Base-by-base conservation (phyloP, 2,888 invertebrate genomes). In the Mactromeris polynyma region DNA sequence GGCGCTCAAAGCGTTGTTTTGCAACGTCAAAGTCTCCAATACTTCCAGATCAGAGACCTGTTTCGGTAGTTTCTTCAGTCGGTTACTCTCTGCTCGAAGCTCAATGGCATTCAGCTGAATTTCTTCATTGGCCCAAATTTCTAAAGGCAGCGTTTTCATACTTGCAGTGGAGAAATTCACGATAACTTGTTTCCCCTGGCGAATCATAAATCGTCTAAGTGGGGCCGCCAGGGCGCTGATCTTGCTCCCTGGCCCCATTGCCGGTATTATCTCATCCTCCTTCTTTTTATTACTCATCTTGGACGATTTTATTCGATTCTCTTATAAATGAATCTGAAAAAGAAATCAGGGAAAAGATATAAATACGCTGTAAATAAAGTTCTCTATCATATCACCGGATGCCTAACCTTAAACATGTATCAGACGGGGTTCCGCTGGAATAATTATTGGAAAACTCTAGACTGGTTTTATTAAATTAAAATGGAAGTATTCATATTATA, bases 161-260 rank as follows among this genome's bases (percentile, higher is more conserved):
- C 95, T 94, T 14, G 93, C 91, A 1, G 95, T 94, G 26, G 95
- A 94, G 89, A 94, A 95, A 83, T 94, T 92, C 38, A 95, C 84
- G 77, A 94, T 93, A 77, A 92, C 86, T 42, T 89, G 90, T 80
- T 93, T 94, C 17, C 92, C 93, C 54, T 93, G 92, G 0, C 89
- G 81, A 7, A 92, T 87, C 83, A 96, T 91, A 64, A 96, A 90
- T 26, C 94, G 94, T 36, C 94, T 90, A 14, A 95, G 89, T 6
- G 93, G 93, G 2, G 94, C 93, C 7, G 96, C 95, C 21, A 96
- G 94, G 17, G 96, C 95, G 36, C 93, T 92, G 77, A 96, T 96
- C 89, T 95, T 95, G 91, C 96, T 96, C 36, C 96, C 96, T 0
- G 96, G 96, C 0, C 96, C 96, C 90, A 95, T 94, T 0, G 95